Base-by-base conservation (phyloP, 2,888 invertebrate genomes). In the Acanthacorydalis orientalis region DNA sequence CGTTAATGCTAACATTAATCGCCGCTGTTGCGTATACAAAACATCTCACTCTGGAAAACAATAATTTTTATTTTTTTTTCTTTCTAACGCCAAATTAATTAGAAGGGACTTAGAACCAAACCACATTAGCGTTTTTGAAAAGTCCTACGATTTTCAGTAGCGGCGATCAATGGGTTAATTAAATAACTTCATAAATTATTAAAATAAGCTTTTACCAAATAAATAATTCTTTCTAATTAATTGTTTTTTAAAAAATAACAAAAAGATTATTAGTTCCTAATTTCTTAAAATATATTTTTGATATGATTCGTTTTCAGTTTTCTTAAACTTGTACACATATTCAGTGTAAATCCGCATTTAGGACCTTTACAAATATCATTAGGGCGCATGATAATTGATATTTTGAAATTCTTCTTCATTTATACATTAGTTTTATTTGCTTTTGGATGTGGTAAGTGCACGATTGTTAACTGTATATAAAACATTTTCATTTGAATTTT, bases 391-490 rank as follows among this genome's bases (percentile, higher is more conserved):
- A 86, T 89, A 47, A 78, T 89, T 58, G 95, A 96, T 62, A 93
- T 96, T 53, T 77, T 95, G 53, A 95, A 95, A 65, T 95, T 95
- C 69, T 91, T 92, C 74, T 89, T 92, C 63, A 90, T 96, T 57
- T 93, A 92, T 62, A 82, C 89, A 53, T 68, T 92, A 61, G 91
- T 92, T 47, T 67, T 95, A 42, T 93, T 96, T 61, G 92, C 95
- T 35, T 96, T 95, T 67, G 93, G 92, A 43, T 96, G 95, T 65
- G 95, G 95, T 75, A 66, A 78, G 75, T 61, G 34, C 31, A 9
- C 12, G 3, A 15, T 33, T n/a, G 12, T 8, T 37, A 23, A n/a
- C n/a, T n/a, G n/a, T 46, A 42, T 33, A 14, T 39, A 39, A 23
- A 23, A 23, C 23, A 23, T 23, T 23, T 23, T 23, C 12, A 6